Conservation (phyloP, 2,797 vertebrate genomes). For the Pseudochromis fuscus region DNA sequence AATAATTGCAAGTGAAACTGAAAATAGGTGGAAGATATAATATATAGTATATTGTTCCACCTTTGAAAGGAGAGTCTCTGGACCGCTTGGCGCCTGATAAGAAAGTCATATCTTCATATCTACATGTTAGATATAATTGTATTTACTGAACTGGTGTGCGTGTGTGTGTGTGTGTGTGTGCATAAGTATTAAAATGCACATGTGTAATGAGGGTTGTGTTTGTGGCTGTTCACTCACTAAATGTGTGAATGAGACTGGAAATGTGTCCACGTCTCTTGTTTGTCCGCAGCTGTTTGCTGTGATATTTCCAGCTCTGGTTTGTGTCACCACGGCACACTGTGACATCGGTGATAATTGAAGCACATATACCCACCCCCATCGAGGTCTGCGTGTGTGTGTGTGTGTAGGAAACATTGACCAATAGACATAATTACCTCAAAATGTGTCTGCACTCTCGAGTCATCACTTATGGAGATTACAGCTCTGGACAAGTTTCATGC, state of each 20-base stretch:
- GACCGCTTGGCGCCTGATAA: conserved; percentile 16
- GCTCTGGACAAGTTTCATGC: conserved; percentile 35
- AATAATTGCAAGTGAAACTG: background rate
- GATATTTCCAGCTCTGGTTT: conserved; percentile 61
- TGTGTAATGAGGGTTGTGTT: conserved; percentile 38
- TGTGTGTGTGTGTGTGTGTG: conserved; percentile 11
- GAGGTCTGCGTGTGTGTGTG: conserved; percentile 7
- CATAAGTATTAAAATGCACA: conserved; percentile 15
- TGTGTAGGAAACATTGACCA: conserved; percentile 43
- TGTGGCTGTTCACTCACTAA: conserved; percentile 37
- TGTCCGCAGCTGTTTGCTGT: conserved; percentile 62
- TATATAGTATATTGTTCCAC: background rate
- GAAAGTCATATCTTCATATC: conserved; percentile 22
- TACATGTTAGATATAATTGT: conserved; percentile 23
- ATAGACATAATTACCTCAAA: conserved; percentile 66
- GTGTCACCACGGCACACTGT: conserved; percentile 44
- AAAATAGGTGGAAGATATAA: background rate
- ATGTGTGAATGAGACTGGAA: conserved; percentile 55
- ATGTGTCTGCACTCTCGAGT: conserved; percentile 60
- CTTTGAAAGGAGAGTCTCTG: background rate
- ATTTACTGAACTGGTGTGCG: conserved; percentile 39
- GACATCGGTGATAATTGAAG: conserved; percentile 58
- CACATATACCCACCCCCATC: conserved; percentile 15
- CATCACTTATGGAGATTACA: conserved; percentile 69
- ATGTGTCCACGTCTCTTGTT: conserved; percentile 56